Evolutionary conservation across 2,888 invertebrate genomes (phyloP), one percentile per base, ranked within the genome.

Genomic region (Calliphora vomitoria): DNA sequence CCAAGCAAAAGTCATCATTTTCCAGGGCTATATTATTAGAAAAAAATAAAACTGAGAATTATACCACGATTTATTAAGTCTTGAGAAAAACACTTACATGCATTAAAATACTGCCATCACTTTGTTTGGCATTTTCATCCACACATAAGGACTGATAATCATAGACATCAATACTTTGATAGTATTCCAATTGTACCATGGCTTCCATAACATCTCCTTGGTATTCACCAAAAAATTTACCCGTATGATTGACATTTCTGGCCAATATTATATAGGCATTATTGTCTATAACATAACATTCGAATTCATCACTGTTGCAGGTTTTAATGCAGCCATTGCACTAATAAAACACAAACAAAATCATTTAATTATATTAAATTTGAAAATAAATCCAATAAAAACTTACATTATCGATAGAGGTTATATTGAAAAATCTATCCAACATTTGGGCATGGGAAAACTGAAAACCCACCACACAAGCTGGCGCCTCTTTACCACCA

Each of bases 211-310:
- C 95, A 50, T 96, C 95, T 13, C 96, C 96, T 38, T 97, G 94
- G 69, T 90, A 90, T 87, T 96, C 96, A 0, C 98, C 98, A 92
- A 98, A 98, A 94, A 99, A 98, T 90, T 95, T 95, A 0, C 98
- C 98, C 0, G 96, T 96, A 72, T 97, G 95, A 55, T 95, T 94
- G 50, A 94, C 94, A 25, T 95, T 94, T 90, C 96, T 95, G 1
- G 93, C 92, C 0, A 97, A 96, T 11, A 97, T 94, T 1, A 98
- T 95, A 92, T 98, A 99, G 0, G 98, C 99, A 90, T 98, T 98
- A 92, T 97, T 97, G 92, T 99, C 99, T 60, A 99, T 95, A n/a
- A 99, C 95, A 92, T 97, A 98, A 92, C 98, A 99, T 88, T 96
- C 96, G n/a, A 84, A 75, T 64, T 95, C 94, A 41, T 95, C 95